Evolutionary conservation across 2,888 invertebrate species (phyloP).

Genomic region (Pollenia angustigena): DNA sequence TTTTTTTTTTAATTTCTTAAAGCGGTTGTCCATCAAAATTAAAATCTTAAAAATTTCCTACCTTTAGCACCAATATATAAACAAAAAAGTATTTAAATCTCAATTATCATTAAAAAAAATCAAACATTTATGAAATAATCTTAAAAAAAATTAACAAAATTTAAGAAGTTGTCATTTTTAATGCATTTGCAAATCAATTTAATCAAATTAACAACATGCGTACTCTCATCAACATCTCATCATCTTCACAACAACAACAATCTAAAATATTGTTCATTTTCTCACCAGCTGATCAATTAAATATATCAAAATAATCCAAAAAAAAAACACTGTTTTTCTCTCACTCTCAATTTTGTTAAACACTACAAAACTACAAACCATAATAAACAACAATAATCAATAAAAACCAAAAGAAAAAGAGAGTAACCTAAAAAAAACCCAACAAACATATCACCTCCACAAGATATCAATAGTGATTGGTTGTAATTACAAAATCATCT

Average conservation of each 20-base stretch:
- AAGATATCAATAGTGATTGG: slow-evolving; percentile 3
- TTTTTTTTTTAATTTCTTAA: slow-evolving; percentile 42
- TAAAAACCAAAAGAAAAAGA: neutral
- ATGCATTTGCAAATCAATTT: slow-evolving; percentile 68
- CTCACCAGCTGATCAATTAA: slow-evolving; percentile 61
- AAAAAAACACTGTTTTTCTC: slow-evolving; percentile 38
- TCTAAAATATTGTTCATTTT: slow-evolving; percentile 45
- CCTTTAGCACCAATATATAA: slow-evolving; percentile 62
- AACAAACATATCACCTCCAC: slow-evolving; percentile 24
- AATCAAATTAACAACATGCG: slow-evolving; percentile 59
- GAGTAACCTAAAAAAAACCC: slow-evolving; percentile 1
- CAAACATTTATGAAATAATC: slow-evolving; percentile 45
- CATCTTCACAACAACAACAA: slow-evolving; percentile 56
- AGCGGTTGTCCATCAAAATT: slow-evolving; percentile 33
- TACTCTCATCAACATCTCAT: slow-evolving; percentile 69
- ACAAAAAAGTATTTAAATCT: slow-evolving; percentile 33
- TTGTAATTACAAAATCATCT: slow-evolving; percentile 26
- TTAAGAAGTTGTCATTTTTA: slow-evolving; percentile 57
- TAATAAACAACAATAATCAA: slow-evolving; percentile 11
- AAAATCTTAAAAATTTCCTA: slow-evolving; percentile 44
- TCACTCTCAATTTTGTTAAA: slow-evolving; percentile 33
- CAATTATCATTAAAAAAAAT: slow-evolving; percentile 47
- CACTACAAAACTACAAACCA: slow-evolving; percentile 37
- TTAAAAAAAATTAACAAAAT: slow-evolving; percentile 30
- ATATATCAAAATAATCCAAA: slow-evolving; percentile 10